Evolutionary conservation across 2,888 invertebrate genomes (phyloP), one percentile per base, ranked within the genome.

Genomic region (Cordylochernes scorpioides): DNA sequence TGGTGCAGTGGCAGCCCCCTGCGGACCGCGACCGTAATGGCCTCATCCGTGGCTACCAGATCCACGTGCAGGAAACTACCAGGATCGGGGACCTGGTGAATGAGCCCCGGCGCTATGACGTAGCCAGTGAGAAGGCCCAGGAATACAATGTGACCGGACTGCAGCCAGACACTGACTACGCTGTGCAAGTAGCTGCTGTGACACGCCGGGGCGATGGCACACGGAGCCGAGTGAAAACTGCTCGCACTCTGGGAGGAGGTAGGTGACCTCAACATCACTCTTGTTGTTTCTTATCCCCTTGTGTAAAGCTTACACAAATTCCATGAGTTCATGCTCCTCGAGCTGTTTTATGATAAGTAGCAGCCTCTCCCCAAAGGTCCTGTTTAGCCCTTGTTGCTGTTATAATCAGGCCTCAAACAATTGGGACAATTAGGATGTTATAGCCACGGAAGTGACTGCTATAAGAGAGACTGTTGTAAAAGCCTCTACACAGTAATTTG

Each of bases 171-270:
- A 86, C 94, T 1, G 67, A 68, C 44, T 97, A 97, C 57, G 70
- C 70, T 30, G 71, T 88, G 34, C 48, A 52, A 35, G 84, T 94
- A 33, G 86, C 86, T 2, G 97, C 91, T 1, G 61, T 91, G 35
- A 97, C 94, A 4, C 64, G 86, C 38, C 84, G 84, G 54, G 97
- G 97, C 22, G 94, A 97, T 52, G 97, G 97, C 16, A 74, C 78
- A 52, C 64, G 86, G 40, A 86, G 86, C 50, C 58, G 67, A 36
- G 73, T 80, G 15, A 73, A 72, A 33, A 67, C 67, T 35, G 70
- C 82, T 3, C 72, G 68, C 54, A 97, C 94, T 2, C 82, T 82
- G 15, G 86, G 88, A 32, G 84, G 84, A 39, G 37, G 37, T 37
- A 28, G 14, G 28, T 7, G 15, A 24, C 5, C 8, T 8, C 8